phyloP scores from a whole-genome alignment of 2,113 vertebrate genomes.

The Sinocyclocheilus grahami region DNA sequence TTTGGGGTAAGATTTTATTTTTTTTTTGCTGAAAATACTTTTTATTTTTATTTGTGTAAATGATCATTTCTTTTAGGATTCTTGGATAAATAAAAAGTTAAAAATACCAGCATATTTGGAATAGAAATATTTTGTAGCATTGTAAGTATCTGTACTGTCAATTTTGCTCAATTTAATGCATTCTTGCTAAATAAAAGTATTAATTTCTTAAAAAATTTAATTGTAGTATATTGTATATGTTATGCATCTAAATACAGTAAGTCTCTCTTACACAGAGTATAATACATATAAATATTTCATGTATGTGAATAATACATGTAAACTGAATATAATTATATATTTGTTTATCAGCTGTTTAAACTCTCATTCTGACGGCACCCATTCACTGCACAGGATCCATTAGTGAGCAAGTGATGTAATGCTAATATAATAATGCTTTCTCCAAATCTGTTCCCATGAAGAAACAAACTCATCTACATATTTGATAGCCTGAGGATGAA shows the following conservation, averaged over 20 bases:
- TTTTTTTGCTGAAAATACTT: too few relatives aligned
- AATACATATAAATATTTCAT: too few relatives aligned
- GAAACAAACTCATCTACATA: too few relatives aligned
- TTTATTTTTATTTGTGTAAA: too few relatives aligned
- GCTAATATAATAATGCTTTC: too few relatives aligned
- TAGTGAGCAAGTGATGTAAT: too few relatives aligned
- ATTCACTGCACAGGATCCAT: too few relatives aligned
- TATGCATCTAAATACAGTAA: background rate
- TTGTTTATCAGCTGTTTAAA: too few relatives aligned
- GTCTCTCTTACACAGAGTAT: background rate
- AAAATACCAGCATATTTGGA: background rate
- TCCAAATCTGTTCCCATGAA: too few relatives aligned
- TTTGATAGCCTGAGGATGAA: too few relatives aligned
- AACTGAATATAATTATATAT: background rate
- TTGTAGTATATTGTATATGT: constrained; percentile 16
- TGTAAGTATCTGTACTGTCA: background rate
- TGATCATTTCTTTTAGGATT: background rate
- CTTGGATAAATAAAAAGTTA: background rate
- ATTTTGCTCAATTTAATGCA: background rate
- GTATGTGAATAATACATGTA: background rate
- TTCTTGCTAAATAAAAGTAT: background rate
- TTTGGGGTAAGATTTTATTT: background rate
- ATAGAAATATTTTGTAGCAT: background rate
- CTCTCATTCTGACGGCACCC: too few relatives aligned
- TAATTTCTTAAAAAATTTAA: background rate